Conservation (phyloP, 2,888 invertebrate species). For the Trissoscelio sp. region DNA sequence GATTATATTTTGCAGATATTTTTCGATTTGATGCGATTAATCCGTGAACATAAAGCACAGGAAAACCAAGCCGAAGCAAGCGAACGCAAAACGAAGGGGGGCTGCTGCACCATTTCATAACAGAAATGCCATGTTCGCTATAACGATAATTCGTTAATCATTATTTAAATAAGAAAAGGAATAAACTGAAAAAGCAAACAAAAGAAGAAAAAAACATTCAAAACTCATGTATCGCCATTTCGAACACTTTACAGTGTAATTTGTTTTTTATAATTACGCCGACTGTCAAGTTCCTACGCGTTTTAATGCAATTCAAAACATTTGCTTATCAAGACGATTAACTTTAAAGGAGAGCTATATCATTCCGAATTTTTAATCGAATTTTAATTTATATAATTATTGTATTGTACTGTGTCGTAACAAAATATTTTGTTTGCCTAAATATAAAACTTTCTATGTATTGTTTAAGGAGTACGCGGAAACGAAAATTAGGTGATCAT, state of each 20-base stretch:
- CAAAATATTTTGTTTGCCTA: conserved; percentile 3
- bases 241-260: conserved; percentile 78
- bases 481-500: too few species aligned
- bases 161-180: conserved; percentile 71
- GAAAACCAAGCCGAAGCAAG: conserved; percentile 94
- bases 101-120: conserved; percentile 90
- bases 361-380: background rate
- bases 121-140: conserved; percentile 66
- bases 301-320: conserved; percentile 21
- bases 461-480: too few species aligned
- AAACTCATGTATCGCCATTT: conserved; percentile 70
- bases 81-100: conserved; percentile 93
- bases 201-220: background rate
- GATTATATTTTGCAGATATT: conserved; percentile 93
- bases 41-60: conserved; percentile 97
- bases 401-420: background rate
- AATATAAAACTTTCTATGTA: background rate
- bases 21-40: conserved; percentile 99
- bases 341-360: background rate
- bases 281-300: conserved; percentile 39
- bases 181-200: conserved; percentile 65
- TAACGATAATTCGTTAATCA: conserved; percentile 31
- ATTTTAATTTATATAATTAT: background rate
- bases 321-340: background rate
- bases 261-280: conserved; percentile 27